Evolutionary conservation across 2,888 invertebrate genomes (phyloP), one percentile per base, ranked within the genome.

Genomic region (Entomobrya multifasciata): DNA sequence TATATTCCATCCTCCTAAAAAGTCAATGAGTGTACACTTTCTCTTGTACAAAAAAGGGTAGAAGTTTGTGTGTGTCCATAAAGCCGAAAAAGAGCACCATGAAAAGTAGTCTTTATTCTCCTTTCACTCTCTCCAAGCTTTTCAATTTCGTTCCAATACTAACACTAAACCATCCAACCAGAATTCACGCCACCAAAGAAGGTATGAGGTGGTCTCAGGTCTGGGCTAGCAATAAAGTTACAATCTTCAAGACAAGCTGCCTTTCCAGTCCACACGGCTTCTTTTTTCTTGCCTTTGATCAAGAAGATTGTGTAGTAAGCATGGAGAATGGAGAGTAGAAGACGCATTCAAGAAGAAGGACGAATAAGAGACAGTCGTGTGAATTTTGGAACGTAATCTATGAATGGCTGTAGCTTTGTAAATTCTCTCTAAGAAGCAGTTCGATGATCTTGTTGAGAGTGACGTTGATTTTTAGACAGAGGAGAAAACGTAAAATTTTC

Each of bases 201-300:
- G 36, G 80, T n/a, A 70, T 36, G 55, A 78, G 52, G 80, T n/a
- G 62, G 25, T 62, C 30, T 27, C 0, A 20, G 41, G 41, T 67
- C 25, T 8, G 36, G 11, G 25, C 22, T 25, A 3, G 44, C 3
- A 2, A 67, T 47, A 67, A 10, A 67, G 44, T 67, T 67, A 15
- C 67, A 67, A 67, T 67, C 67, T 15, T 41, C 41, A 17, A 41
- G 67, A 67, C 8, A 4, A 8, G 4, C 67, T 36, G 49, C 80
- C 67, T 72, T 81, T 81, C 81, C 70, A 67, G 57, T 15, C 57
- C 36, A 36, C 36, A 36, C 81, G 81, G n/a, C n/a, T n/a, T n/a
- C n/a, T 70, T 81, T 57, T 70, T 44, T 67, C 44, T 10, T 10
- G 22, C 36, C 27, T 67, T 70, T 36, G 41, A 55, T 27, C 65